Base-by-base conservation (phyloP, 2,113 vertebrate genomes). In the Benitochromis conjunctus region DNA sequence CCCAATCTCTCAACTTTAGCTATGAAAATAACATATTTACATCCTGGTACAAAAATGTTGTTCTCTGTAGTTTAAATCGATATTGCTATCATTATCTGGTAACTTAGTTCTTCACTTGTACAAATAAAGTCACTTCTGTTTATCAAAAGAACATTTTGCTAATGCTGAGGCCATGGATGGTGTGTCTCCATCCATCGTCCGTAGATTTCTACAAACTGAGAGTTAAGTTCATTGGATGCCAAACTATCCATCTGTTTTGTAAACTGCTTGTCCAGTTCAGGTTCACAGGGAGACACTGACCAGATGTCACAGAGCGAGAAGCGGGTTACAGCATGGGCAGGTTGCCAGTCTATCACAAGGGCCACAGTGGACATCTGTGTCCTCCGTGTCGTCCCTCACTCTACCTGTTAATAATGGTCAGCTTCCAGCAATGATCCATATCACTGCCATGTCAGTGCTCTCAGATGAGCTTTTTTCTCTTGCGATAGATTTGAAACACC, bases 1-100 rank as follows among this genome's bases (percentile, higher is more conserved):
- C 18, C 18, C 18, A 21, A 1, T 29, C 2, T 16, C 9, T 16
- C 1, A 1, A 18, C n/a, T 48, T 48, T 46, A 71, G 21, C 38
- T 43, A 46, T 71, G 41, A 71, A 71, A 48, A 46, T 26, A 26
- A 69, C 13, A 9, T 26, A 16, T 71, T 71, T 71, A 71, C 64
- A 46, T 46, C 0, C 21, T 10, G 38, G 38, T 71, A 71, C 66
- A 71, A 71, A 48, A 71, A 6, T 46, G 21, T 5, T 46, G 1
- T 7, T 46, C 3, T 71, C 38, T 16, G 19, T 66, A 46, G 13
- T 71, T 71, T 8, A 14, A 71, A 71, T n/a, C 1, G 0, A 41
- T 38, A 66, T 21, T 41, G 36, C n/a, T 66, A 41, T 38, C 11
- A 9, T 66, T 41, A 24, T 19, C 36, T 46, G 1, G 46, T 71